phyloP scores from a whole-genome alignment of 2,888 invertebrate species.

The Cheilosia vernalis region DNA sequence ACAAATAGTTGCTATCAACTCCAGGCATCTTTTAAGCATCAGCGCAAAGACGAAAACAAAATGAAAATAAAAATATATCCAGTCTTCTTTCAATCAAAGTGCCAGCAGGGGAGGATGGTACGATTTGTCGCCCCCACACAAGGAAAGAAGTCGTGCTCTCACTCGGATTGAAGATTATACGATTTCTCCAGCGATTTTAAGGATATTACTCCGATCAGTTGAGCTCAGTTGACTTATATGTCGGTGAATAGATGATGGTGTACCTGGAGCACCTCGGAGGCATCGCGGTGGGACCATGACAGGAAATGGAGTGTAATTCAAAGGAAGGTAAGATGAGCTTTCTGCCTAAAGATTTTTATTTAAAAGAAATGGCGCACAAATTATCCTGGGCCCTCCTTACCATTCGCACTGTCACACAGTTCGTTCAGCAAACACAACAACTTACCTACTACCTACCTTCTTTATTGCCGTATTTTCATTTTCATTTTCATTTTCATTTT shows the following conservation, averaged over 20 bases:
- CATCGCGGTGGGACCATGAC: constrained; percentile 30
- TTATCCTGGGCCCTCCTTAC: constrained; percentile 55
- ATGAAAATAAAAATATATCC: constrained; percentile 31
- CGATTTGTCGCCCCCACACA: constrained; percentile 56
- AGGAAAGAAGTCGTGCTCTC: constrained; percentile 51
- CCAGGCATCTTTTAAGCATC: constrained; percentile 74
- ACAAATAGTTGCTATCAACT: constrained; percentile 74
- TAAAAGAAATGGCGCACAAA: constrained; percentile 68
- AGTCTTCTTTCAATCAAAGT: constrained; percentile 70
- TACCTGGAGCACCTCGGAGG: constrained; percentile 32
- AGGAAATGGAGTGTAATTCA: constrained; percentile 48
- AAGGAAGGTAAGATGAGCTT: constrained; percentile 1
- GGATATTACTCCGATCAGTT: constrained; percentile 53
- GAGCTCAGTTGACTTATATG: constrained; percentile 64
- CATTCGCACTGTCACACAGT: constrained; percentile 37
- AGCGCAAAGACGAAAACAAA: constrained; percentile 68
- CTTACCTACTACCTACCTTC: constrained; percentile 30
- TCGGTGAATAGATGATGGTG: constrained; percentile 16
- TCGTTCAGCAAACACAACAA: constrained; percentile 24
- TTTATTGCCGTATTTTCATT: constrained; percentile 71
- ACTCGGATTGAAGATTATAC: constrained; percentile 59
- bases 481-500: constrained; percentile 72
- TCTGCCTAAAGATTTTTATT: constrained; percentile 68
- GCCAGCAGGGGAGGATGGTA: constrained; percentile 41
- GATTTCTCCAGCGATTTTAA: constrained; percentile 58